A percentile compares a stretch with the other conserved stretches of the same genome.
Conservation (phyloP, 1,140 invertebrate genomes). For the Drosophila leontia region DNA sequence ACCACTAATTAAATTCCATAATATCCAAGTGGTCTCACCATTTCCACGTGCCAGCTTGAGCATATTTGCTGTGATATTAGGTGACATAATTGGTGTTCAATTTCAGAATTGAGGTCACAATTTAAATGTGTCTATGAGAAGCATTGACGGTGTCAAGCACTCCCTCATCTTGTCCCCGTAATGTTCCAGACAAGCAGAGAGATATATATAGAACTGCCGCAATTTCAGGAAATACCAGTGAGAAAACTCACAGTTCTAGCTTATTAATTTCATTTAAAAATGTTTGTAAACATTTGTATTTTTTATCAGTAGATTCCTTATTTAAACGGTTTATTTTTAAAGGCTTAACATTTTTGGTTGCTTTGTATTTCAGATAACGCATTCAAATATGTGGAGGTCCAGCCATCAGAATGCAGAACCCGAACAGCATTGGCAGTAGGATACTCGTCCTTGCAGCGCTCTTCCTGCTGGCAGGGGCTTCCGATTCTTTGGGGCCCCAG, state of each 20-base stretch:
- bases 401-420: constrained; percentile 30
- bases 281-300: background rate
- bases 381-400: constrained; percentile 29
- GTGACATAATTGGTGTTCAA: constrained; percentile 14
- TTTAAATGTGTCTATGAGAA: background rate
- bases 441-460: constrained; percentile 2
- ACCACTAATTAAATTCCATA: constrained; percentile 19
- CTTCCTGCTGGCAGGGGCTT: constrained; percentile 6
- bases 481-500: background rate
- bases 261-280: too few species aligned
- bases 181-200: too few species aligned
- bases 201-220: too few species aligned
- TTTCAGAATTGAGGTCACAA: constrained; percentile 11
- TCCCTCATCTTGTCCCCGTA: background rate
- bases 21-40: constrained; percentile 9
- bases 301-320: too few species aligned
- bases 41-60: background rate
- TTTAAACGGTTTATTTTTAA: background rate
- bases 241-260: background rate
- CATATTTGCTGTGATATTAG: constrained; percentile 11
- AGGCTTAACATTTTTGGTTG: background rate
- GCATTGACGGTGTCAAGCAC: background rate
- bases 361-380: constrained; percentile 15
- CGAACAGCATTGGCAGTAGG: constrained; percentile 13
- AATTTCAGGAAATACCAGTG: too few species aligned